These are phyloP conservation scores for Asbolus verrucosus DNA, from an alignment of 1,140 invertebrate species.

Conservation along the genomic window DNA sequence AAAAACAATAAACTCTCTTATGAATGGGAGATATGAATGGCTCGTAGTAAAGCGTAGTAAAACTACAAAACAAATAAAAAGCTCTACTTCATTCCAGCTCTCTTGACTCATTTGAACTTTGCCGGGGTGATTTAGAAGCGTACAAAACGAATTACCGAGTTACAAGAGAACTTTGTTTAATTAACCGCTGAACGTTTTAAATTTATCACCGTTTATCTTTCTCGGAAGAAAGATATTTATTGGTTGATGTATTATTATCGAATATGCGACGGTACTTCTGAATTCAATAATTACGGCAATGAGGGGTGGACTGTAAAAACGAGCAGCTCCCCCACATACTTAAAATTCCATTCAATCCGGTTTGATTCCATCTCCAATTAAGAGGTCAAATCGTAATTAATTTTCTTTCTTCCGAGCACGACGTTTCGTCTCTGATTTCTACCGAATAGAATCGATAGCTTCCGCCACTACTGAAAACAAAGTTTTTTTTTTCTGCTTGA, in stretches of 20 bases:
- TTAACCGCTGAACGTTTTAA: slow-evolving; percentile 40
- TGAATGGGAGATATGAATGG: slow-evolving; percentile 63
- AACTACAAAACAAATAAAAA: slow-evolving; percentile 65
- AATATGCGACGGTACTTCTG: slow-evolving; percentile 4
- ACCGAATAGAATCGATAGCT: neutral
- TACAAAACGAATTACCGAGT: slow-evolving; percentile 42
- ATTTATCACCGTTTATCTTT: slow-evolving; percentile 42
- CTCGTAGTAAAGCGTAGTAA: slow-evolving; percentile 63
- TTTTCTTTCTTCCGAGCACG: neutral
- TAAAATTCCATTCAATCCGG: slow-evolving; percentile 18
- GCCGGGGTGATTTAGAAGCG: slow-evolving; percentile 42
- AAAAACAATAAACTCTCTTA: slow-evolving; percentile 57
- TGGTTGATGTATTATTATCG: neutral
- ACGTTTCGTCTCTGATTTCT: neutral
- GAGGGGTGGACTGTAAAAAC: too few species aligned
- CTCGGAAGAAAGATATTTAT: neutral
- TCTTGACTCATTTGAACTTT: slow-evolving; percentile 52
- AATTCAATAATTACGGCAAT: slow-evolving; percentile 26
- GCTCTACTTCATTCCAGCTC: slow-evolving; percentile 59
- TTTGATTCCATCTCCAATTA: slow-evolving; percentile 19
- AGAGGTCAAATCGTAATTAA: slow-evolving; percentile 35
- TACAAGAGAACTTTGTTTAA: slow-evolving; percentile 41
- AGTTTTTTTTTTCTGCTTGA: slow-evolving; percentile 8
- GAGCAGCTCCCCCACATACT: neutral
- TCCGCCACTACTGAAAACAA: too few species aligned